phyloP scores from a whole-genome alignment of 2,113 vertebrate genomes.

The Poicephalus meyeri region DNA sequence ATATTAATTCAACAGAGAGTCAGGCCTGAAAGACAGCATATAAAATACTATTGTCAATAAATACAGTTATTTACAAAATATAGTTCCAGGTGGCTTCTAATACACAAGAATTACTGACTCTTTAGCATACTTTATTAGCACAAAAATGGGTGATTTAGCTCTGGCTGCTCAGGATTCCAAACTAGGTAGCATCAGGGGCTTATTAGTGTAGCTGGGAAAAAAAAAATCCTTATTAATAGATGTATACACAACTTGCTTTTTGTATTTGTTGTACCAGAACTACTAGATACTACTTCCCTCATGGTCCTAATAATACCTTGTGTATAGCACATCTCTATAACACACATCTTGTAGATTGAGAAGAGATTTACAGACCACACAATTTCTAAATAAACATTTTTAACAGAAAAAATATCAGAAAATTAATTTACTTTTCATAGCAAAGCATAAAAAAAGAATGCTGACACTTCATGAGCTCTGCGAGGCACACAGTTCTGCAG shows the following conservation, averaged over 20 bases:
- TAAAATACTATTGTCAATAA: background rate
- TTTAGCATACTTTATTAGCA: background rate
- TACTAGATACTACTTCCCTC: background rate
- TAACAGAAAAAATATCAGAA: background rate
- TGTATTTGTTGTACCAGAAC: background rate
- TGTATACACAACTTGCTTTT: background rate
- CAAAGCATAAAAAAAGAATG: background rate
- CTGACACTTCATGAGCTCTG: background rate
- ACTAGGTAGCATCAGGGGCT: background rate
- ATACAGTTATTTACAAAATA: background rate
- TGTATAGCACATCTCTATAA: background rate
- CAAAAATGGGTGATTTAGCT: background rate
- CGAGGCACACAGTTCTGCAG: background rate
- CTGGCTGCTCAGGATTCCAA: background rate
- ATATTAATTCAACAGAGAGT: background rate
- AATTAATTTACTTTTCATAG: background rate
- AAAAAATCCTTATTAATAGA: background rate
- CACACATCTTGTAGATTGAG: background rate
- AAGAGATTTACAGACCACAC: background rate
- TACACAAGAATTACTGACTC: background rate
- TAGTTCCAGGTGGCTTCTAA: background rate
- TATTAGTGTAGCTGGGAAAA: background rate
- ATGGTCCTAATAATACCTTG: background rate
- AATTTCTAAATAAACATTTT: background rate
- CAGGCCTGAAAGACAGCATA: background rate